Percentiles rank a stretch among this genome's conserved stretches.
phyloP scores from a whole-genome alignment of 2,113 vertebrate genomes.

The Coregonus clupeaformis region DNA sequence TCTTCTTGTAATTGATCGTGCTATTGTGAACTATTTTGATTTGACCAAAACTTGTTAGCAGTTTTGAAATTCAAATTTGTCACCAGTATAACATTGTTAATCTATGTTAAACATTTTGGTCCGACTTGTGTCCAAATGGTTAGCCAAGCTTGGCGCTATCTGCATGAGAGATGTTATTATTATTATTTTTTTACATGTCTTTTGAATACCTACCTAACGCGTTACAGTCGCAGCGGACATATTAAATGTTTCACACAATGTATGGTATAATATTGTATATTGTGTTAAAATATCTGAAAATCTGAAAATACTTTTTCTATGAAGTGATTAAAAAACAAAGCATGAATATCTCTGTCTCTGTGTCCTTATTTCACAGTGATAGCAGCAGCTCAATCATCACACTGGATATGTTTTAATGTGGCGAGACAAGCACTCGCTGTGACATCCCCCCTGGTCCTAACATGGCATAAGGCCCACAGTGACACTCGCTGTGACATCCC shows the following conservation, averaged over 20 bases:
- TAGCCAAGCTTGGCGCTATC: constrained; percentile 84
- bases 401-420: constrained; percentile 30
- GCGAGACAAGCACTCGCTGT: constrained; percentile 44
- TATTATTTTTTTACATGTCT: constrained; percentile 74
- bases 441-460: constrained; percentile 36
- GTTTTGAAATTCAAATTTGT: constrained; percentile 83
- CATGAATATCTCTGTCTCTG: constrained; percentile 79
- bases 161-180: constrained; percentile 83
- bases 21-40: constrained; percentile 84
- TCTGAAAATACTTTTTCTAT: constrained; percentile 94
- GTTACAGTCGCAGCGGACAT: constrained; percentile 80
- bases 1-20: constrained; percentile 86
- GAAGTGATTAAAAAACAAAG: constrained; percentile 96
- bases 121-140: constrained; percentile 83
- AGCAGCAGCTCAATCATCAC: constrained; percentile 33
- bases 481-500: constrained; percentile 36
- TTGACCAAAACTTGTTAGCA: constrained; percentile 85
- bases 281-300: constrained; percentile 85
- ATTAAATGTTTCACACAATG: constrained; percentile 91
- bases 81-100: constrained; percentile 81
- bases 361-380: constrained; percentile 1
- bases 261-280: constrained; percentile 98
- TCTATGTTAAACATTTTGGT: constrained; percentile 86
- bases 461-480: neutral
- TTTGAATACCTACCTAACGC: constrained; percentile 72